A percentile compares a stretch with the other conserved stretches of the same genome.
phyloP scores from a whole-genome alignment of 2,113 vertebrate genomes.

The Lynx canadensis region DNA sequence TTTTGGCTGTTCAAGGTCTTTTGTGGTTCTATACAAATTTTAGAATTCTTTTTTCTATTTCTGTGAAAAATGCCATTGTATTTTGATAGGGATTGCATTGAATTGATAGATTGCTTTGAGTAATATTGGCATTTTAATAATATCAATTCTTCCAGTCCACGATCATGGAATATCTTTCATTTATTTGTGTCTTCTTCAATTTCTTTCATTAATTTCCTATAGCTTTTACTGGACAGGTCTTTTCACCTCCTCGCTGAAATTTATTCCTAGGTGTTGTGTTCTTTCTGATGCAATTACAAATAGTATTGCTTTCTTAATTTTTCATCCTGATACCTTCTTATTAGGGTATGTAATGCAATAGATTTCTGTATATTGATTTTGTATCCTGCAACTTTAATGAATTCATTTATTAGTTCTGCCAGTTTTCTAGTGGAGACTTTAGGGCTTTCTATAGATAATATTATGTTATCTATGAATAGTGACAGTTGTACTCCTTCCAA shows the following conservation, averaged over 20 bases:
- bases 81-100: background rate
- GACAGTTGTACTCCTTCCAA: background rate
- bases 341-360: background rate
- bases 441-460: background rate
- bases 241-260: background rate
- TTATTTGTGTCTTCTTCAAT: background rate
- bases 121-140: background rate
- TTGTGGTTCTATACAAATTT: background rate
- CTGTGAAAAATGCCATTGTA: background rate
- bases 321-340: background rate
- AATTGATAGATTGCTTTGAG: background rate
- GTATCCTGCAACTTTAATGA: background rate
- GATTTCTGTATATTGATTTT: background rate
- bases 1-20: background rate
- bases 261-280: background rate
- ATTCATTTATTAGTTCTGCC: background rate
- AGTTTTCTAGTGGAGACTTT: background rate
- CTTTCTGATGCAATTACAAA: background rate
- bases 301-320: background rate
- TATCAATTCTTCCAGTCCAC: background rate
- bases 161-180: background rate
- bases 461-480: background rate
- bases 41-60: background rate
- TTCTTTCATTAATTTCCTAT: background rate
- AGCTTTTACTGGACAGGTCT: background rate